These are phyloP conservation scores for Aythya baeri DNA, from an alignment of 2,113 vertebrate species.

Conservation along the genomic window DNA sequence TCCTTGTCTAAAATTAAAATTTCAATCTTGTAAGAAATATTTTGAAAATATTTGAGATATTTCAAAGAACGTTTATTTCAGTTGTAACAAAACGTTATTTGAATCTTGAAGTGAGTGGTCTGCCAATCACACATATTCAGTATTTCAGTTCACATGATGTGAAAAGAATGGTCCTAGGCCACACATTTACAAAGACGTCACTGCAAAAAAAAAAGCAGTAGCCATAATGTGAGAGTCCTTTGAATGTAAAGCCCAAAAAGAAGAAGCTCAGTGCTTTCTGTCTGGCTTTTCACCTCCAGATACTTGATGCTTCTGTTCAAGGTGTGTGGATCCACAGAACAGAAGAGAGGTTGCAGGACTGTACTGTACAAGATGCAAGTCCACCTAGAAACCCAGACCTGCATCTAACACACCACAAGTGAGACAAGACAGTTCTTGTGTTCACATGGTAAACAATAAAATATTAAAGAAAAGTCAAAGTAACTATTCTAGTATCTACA, in stretches of 20 bases:
- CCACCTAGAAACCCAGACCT: neutral
- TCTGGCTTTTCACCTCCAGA: neutral
- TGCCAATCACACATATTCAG: neutral
- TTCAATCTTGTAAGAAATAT: neutral
- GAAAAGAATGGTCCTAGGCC: neutral
- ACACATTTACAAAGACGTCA: rapidly evolving
- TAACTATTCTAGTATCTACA: neutral
- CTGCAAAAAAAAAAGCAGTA: neutral
- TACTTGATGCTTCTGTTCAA: rapidly evolving
- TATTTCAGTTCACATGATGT: neutral
- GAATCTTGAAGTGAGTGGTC: neutral
- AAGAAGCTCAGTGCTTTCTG: neutral
- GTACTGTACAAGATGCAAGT: neutral
- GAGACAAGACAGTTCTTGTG: neutral
- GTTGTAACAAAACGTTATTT: neutral
- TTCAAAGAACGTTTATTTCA: neutral
- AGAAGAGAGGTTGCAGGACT: neutral
- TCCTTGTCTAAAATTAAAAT: neutral
- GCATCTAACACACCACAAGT: neutral
- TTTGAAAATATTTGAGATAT: neutral
- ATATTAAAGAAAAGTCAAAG: neutral
- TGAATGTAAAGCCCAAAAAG: neutral
- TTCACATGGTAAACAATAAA: neutral
- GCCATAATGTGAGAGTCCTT: neutral
- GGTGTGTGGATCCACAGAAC: neutral